Percentiles rank a stretch among this genome's conserved stretches.
phyloP scores from a whole-genome alignment of 2,113 vertebrate genomes.

The Formicarius rufipectus region DNA sequence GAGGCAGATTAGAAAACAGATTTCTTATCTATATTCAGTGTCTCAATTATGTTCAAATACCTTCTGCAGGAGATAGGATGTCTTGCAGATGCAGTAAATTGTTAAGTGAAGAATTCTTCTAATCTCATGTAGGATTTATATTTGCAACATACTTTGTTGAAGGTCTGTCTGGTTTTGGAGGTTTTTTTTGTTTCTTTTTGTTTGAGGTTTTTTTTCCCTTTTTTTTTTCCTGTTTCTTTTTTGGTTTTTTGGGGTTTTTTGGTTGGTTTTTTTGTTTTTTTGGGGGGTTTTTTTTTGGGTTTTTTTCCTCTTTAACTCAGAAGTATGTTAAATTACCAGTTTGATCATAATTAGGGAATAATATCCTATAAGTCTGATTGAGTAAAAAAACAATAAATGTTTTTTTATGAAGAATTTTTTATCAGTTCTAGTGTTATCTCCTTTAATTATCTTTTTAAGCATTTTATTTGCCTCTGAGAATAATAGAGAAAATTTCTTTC shows the following conservation, averaged over 20 bases:
- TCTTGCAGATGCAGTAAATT: neutral
- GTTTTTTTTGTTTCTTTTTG: too few species aligned
- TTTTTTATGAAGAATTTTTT: neutral
- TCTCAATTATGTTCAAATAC: neutral
- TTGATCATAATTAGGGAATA: neutral
- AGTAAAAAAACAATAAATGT: neutral
- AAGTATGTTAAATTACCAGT: neutral
- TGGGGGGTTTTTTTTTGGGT: too few species aligned
- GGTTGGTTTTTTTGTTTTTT: too few species aligned
- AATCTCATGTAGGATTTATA: neutral
- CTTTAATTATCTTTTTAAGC: neutral
- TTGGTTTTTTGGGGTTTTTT: too few species aligned
- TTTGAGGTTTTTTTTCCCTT: too few species aligned
- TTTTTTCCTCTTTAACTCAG: neutral
- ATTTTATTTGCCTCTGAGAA: neutral
- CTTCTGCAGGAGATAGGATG: neutral
- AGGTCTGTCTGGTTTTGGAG: too few species aligned
- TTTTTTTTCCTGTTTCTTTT: too few species aligned
- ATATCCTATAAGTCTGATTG: neutral
- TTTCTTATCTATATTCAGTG: neutral
- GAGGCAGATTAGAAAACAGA: neutral
- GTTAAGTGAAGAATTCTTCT: neutral
- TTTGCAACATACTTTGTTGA: too few species aligned
- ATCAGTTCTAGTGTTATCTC: neutral
- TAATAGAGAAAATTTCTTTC: neutral